Conservation (phyloP, 1,140 invertebrate species). For the Papilio dardanus region DNA sequence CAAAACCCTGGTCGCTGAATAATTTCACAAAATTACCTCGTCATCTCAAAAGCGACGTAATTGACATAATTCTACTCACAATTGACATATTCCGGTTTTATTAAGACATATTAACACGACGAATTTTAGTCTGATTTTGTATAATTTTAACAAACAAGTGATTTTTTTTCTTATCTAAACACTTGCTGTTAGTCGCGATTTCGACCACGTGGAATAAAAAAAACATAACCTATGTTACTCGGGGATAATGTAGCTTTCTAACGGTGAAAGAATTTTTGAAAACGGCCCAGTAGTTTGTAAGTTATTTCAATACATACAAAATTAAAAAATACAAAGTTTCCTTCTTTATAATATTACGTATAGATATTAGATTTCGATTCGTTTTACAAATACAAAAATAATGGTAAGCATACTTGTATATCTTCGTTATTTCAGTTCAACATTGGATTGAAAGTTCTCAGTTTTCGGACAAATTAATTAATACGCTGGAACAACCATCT, state of each 20-base stretch:
- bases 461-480: not conserved
- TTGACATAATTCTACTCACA: conserved; percentile 23
- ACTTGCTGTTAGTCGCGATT: no score
- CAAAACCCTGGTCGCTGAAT: conserved; percentile 32
- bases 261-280: no score
- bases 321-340: no score
- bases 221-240: no score
- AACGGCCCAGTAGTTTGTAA: no score
- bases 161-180: no score
- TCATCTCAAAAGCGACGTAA: conserved; percentile 23
- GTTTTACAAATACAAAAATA: no score
- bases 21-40: conserved; percentile 34
- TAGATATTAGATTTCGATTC: not conserved
- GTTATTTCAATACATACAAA: no score
- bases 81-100: conserved; percentile 29
- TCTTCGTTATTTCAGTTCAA: not conserved
- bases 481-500: not conserved
- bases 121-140: not conserved
- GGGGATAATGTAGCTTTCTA: no score
- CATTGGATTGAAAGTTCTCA: not conserved
- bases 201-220: no score
- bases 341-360: no score
- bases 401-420: not conserved
- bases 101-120: not conserved
- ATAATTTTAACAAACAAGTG: not conserved